Evolutionary conservation across 2,113 vertebrate genomes (phyloP), one percentile per base, ranked within the genome.

Genomic region (Callospermophilus lateralis): DNA sequence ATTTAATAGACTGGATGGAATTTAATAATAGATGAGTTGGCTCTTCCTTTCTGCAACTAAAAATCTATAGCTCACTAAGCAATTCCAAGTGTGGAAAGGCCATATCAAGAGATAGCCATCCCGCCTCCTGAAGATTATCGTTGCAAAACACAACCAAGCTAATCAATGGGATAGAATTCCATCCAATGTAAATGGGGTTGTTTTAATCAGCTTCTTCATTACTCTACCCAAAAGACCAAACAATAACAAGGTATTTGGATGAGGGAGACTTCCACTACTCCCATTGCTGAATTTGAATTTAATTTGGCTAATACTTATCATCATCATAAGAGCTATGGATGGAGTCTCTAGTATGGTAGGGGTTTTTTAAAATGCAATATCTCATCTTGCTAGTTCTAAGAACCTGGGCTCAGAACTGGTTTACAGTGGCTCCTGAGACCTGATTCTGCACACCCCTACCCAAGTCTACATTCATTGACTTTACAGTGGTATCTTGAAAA

Each of bases 61-160:
- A 94, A 45, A 32, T 42, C 19, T 48, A 34, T 48, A 4, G 12
- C 51, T 85, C 95, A 39, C 61, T 26, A 15, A 74, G 92, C 94
- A 22, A 72, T 77, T 84, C 76, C 61, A 37, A 80, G 34, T 0
- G 2, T 53, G 37, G 45, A 4, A 78, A 61, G 70, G 22, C 12
- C 22, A 19, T 1, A 6, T n/a, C 68, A 17, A 84, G 70, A 87
- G 6, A 78, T 81, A 6, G 9, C 42, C 48, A 63, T 32, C 84
- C 80, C 65, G 16, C 48, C 68, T 2, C 8, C 26, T 72, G 72
- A 96, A 97, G 67, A 96, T 32, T 22, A 32, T 32, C 77, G 63
- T 55, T 87, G n/a, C 84, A 90, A 96, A 96, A 85, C 39, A 72
- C 76, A 87, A 77, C 16, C 65, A 45, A 92, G 51, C 32, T 90